These are phyloP conservation scores for Cottoperca gobio DNA, from an alignment of 2,797 vertebrate genomes.

Conservation along the genomic window DNA sequence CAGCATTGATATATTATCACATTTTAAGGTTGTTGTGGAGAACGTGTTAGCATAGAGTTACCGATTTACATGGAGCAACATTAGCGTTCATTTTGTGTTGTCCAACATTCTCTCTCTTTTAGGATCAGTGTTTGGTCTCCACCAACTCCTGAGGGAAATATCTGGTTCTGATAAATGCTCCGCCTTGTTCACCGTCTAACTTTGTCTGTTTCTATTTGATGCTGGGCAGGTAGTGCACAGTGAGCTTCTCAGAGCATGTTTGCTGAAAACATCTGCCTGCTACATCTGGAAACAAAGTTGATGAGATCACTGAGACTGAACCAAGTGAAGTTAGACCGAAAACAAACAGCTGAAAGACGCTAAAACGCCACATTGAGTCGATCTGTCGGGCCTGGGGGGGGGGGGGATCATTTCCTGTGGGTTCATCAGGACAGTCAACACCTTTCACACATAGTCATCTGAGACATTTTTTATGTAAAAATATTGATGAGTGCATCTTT, in stretches of 20 bases:
- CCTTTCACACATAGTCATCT: background rate
- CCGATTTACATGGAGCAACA: background rate
- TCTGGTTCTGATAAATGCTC: background rate
- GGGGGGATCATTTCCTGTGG: background rate
- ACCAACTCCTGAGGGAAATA: background rate
- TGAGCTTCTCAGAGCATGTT: no score
- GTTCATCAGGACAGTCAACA: background rate
- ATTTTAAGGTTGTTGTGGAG: background rate
- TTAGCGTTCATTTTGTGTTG: background rate
- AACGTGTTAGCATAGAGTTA: background rate
- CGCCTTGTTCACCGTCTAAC: background rate
- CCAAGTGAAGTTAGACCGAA: background rate
- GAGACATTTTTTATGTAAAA: background rate
- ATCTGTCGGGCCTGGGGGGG: no score
- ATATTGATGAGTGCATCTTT: background rate
- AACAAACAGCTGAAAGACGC: conserved; percentile 1
- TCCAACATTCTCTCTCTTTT: background rate
- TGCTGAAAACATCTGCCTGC: background rate
- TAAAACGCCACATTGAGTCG: background rate
- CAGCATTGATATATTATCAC: background rate
- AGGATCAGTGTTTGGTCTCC: background rate
- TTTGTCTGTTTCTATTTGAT: background rate
- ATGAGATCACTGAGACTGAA: background rate
- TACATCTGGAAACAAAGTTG: background rate
- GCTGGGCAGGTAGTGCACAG: background rate